Conservation (phyloP, 2,888 invertebrate species). For the Chouioia cunea region DNA sequence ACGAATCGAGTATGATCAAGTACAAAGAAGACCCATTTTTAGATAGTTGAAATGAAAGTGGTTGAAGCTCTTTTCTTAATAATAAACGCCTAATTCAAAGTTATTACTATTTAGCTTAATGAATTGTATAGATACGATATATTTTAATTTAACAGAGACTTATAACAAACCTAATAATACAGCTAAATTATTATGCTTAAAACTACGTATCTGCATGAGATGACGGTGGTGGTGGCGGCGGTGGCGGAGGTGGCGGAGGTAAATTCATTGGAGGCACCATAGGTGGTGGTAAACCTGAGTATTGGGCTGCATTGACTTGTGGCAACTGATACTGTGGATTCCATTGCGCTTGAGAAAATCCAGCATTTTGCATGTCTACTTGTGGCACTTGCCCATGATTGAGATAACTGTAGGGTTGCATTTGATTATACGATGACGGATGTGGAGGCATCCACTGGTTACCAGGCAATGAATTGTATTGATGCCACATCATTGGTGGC, state of each 20-base stretch:
- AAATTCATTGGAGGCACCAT: slow-evolving; percentile 32
- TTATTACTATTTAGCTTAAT: slow-evolving; percentile 5
- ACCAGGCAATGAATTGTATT: slow-evolving; percentile 41
- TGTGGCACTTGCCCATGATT: background rate
- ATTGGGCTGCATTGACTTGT: slow-evolving; percentile 26
- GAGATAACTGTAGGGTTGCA: slow-evolving; percentile 25
- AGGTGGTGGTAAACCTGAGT: slow-evolving; percentile 23
- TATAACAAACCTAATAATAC: slow-evolving; percentile 29
- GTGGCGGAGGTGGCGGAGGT: slow-evolving; percentile 52
- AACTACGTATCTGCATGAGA: slow-evolving; percentile 28
- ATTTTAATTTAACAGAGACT: slow-evolving; percentile 31
- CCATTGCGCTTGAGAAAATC: slow-evolving; percentile 29
- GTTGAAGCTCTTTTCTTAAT: background rate
- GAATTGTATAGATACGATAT: slow-evolving; percentile 18
- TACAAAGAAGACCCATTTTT: slow-evolving; percentile 74
- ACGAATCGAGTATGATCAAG: slow-evolving; percentile 70
- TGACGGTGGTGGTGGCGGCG: slow-evolving; percentile 50
- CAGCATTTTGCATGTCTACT: slow-evolving; percentile 24
- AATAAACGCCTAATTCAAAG: background rate
- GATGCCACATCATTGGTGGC: slow-evolving; percentile 34
- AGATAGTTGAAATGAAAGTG: slow-evolving; percentile 23
- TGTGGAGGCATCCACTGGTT: slow-evolving; percentile 41
- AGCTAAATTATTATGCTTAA: slow-evolving; percentile 3
- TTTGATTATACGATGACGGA: slow-evolving; percentile 29
- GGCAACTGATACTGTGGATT: slow-evolving; percentile 30